phyloP scores from a whole-genome alignment of 2,797 vertebrate genomes.

The Tiaroga cobitis region DNA sequence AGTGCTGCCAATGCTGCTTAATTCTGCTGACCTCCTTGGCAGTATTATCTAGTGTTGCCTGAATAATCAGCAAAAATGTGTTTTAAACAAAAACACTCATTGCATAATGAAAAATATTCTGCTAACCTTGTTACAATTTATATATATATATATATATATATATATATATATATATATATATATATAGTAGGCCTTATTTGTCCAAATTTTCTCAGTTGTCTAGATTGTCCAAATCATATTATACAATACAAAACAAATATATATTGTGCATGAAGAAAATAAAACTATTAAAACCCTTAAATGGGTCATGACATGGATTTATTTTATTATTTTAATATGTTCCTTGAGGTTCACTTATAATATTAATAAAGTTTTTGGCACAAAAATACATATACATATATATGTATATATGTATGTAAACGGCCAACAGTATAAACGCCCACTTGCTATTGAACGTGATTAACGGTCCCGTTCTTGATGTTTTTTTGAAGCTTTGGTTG shows the following conservation, averaged over 20 bases:
- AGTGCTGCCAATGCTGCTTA: constrained; percentile 51
- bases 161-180: too few species aligned
- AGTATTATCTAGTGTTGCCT: constrained; percentile 40
- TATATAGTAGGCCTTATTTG: too few species aligned
- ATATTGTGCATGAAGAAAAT: neutral
- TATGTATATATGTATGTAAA: too few species aligned
- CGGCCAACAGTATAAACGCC: neutral
- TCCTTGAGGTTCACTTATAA: neutral
- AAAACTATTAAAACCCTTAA: neutral
- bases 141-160: too few species aligned
- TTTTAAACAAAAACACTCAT: neutral
- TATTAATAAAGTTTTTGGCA: neutral
- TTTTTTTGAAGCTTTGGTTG: too few species aligned
- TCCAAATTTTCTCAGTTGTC: neutral
- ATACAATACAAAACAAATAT: neutral
- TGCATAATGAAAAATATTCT: neutral
- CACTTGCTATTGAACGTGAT: neutral
- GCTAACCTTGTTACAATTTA: neutral
- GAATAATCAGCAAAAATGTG: constrained; percentile 21
- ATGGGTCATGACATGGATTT: neutral
- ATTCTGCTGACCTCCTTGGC: constrained; percentile 48
- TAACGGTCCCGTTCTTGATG: too few species aligned
- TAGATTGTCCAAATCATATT: neutral
- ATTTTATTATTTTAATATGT: neutral
- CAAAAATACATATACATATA: neutral